A percentile compares a stretch with the other conserved stretches of the same genome.
Evolutionary conservation across 2,888 invertebrate species (phyloP).

Genomic region (Schrankia costaestrigalis): DNA sequence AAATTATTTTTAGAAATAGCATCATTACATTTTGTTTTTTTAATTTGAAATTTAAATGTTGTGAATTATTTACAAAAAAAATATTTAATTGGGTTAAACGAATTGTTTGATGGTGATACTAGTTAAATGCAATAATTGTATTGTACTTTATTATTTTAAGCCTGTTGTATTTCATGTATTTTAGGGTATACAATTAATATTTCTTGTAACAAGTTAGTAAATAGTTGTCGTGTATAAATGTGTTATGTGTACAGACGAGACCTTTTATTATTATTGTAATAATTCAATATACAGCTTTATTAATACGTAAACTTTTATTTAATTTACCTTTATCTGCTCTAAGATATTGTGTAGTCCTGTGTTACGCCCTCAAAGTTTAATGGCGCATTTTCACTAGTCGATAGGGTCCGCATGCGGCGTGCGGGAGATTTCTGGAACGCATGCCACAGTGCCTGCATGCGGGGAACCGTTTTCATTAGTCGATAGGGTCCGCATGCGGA

Average conservation of each 20-base stretch:
- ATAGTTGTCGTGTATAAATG: constrained; percentile 54
- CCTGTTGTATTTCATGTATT: constrained; percentile 55
- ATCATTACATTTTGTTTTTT: constrained; percentile 49
- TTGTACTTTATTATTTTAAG: constrained; percentile 39
- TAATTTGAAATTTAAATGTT: constrained; percentile 53
- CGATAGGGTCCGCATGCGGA: no score
- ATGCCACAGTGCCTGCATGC: no score
- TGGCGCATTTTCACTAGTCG: no score
- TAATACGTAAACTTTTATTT: constrained; percentile 37
- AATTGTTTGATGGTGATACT: constrained; percentile 68
- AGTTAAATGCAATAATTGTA: constrained; percentile 59
- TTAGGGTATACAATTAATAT: constrained; percentile 48
- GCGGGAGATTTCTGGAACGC: no score
- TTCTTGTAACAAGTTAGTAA: constrained; percentile 41
- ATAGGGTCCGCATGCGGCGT: no score
- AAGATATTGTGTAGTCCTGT: background rate
- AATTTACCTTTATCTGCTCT: constrained; percentile 1
- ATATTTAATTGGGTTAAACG: constrained; percentile 53
- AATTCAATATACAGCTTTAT: constrained; percentile 73
- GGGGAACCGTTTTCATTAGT: no score
- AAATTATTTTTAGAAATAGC: constrained; percentile 32
- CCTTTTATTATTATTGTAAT: constrained; percentile 51
- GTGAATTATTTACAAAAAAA: constrained; percentile 56
- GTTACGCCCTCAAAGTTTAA: no score
- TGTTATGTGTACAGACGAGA: constrained; percentile 68